phyloP scores from a whole-genome alignment of 2,113 vertebrate species.

The Scomber colias region DNA sequence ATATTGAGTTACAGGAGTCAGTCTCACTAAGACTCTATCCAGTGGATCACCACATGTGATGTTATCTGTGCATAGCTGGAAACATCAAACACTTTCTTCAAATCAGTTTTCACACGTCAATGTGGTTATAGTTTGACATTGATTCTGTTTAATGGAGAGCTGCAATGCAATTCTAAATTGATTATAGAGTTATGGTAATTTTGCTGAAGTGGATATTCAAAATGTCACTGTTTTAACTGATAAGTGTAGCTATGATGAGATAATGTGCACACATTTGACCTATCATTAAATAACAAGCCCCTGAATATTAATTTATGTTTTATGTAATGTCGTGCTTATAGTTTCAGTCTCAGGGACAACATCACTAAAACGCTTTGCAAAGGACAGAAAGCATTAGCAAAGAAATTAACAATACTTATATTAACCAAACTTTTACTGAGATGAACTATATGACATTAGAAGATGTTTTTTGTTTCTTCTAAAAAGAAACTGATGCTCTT shows the following conservation, averaged over 20 bases:
- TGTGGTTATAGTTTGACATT: constrained; percentile 28
- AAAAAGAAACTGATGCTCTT: constrained; percentile 3
- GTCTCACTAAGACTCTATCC: constrained; percentile 61
- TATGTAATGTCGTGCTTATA: neutral
- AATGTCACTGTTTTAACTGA: constrained; percentile 1
- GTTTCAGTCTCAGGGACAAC: no score
- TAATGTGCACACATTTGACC: constrained; percentile 20
- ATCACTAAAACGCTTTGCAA: neutral
- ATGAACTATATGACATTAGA: neutral
- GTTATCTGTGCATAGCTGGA: constrained; percentile 52
- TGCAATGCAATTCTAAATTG: constrained; percentile 19
- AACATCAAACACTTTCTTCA: constrained; percentile 51
- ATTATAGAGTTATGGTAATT: constrained; percentile 8
- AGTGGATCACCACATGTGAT: constrained; percentile 52
- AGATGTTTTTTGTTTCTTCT: neutral
- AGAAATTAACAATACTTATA: neutral
- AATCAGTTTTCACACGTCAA: constrained; percentile 48
- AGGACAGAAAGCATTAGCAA: neutral
- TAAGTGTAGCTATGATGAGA: neutral
- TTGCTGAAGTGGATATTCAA: constrained; percentile 15
- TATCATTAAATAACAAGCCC: neutral
- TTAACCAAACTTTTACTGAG: neutral
- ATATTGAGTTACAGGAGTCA: constrained; percentile 82
- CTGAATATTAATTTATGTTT: neutral
- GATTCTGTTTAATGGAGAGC: constrained; percentile 27